phyloP scores from a whole-genome alignment of 1,140 invertebrate genomes.

The Eumeta japonica region DNA sequence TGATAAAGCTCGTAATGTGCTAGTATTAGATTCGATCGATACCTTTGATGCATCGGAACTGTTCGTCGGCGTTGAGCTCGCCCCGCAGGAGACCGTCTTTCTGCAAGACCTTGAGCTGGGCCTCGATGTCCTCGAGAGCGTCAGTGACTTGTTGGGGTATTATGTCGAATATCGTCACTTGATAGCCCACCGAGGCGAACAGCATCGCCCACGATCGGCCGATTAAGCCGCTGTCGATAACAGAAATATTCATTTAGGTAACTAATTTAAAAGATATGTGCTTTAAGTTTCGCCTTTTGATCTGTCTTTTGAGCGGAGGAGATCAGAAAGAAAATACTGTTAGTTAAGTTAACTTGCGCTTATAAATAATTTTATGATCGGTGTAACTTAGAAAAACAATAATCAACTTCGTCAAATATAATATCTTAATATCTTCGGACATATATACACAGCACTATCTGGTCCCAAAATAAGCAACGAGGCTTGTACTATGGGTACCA shows the following conservation, averaged over 20 bases:
- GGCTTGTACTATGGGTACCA: too few relatives aligned
- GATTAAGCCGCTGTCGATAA: constrained; percentile 78
- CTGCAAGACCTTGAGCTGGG: constrained; percentile 73
- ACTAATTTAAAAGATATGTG: neutral
- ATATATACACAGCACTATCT: too few relatives aligned
- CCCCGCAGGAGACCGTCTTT: constrained; percentile 73
- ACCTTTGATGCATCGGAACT: constrained; percentile 80
- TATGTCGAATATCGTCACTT: constrained; percentile 84
- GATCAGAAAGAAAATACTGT: too few relatives aligned
- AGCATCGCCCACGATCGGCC: constrained; percentile 95
- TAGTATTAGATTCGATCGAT: too few relatives aligned
- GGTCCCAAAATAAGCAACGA: too few relatives aligned
- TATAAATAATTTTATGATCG: too few relatives aligned
- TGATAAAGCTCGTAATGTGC: too few relatives aligned
- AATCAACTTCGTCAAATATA: too few relatives aligned
- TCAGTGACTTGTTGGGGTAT: constrained; percentile 70
- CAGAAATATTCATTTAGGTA: neutral
- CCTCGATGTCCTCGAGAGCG: constrained; percentile 72
- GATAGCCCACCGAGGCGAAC: constrained; percentile 88
- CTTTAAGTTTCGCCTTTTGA: neutral
- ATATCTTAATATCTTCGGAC: neutral
- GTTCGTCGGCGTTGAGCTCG: constrained; percentile 68
- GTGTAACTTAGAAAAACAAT: too few relatives aligned
- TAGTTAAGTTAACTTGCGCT: too few relatives aligned
- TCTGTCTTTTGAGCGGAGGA: neutral